Conservation (phyloP, 1,140 invertebrate species). For the Argopecten irradians region DNA sequence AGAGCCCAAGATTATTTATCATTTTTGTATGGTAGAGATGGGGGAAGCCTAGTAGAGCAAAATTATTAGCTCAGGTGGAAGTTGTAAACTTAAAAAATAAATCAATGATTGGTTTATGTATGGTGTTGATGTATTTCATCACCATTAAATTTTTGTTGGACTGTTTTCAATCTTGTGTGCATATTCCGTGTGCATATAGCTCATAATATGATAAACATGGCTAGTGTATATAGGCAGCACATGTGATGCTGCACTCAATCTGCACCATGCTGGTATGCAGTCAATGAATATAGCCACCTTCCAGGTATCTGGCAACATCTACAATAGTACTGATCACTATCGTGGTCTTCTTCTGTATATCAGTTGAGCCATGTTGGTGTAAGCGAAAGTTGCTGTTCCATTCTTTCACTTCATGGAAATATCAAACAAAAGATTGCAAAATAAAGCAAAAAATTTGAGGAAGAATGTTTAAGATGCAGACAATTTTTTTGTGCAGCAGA, state of each 20-base stretch:
- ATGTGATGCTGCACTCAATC: not conserved
- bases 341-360: not conserved
- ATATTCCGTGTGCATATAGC: not conserved
- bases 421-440: not conserved
- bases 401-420: not conserved
- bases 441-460: not conserved
- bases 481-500: not conserved
- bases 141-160: not conserved
- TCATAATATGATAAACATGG: not conserved
- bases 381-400: not conserved
- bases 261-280: not conserved
- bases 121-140: not conserved
- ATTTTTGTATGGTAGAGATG: too few relatives aligned
- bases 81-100: too few relatives aligned
- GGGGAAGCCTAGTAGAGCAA: too few relatives aligned
- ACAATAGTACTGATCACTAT: not conserved
- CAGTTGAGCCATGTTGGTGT: not conserved
- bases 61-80: too few relatives aligned
- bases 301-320: not conserved
- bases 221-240: not conserved
- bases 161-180: not conserved
- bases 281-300: not conserved
- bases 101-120: not conserved
- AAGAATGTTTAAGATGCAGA: not conserved
- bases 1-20: too few relatives aligned